These are phyloP conservation scores for Phrixothrix hirtus DNA, from an alignment of 2,888 invertebrate species.

Conservation along the genomic window DNA sequence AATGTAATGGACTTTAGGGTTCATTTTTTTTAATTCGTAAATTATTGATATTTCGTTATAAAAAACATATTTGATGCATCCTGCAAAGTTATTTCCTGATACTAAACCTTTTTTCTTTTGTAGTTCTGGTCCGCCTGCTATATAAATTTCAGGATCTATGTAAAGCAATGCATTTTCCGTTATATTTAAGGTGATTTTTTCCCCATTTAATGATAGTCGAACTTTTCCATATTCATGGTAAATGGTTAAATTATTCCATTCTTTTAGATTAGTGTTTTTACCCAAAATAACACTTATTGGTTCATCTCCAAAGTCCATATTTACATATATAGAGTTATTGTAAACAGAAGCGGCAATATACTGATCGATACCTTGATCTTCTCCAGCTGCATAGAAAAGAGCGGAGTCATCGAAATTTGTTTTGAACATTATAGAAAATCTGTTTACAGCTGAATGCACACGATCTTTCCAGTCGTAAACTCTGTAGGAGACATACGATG, in stretches of 20 bases:
- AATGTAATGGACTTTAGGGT: conserved; percentile 67
- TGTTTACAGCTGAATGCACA: conserved; percentile 83
- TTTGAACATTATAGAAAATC: conserved; percentile 88
- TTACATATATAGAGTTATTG: conserved; percentile 80
- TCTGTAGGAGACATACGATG: conserved; percentile 89
- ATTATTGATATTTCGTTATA: conserved; percentile 91
- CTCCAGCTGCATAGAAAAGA: conserved; percentile 90
- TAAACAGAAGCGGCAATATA: conserved; percentile 87
- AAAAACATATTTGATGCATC: conserved; percentile 88
- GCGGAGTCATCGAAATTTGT: conserved; percentile 91
- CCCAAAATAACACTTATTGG: conserved; percentile 71
- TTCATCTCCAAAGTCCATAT: conserved; percentile 85
- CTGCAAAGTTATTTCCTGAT: conserved; percentile 64
- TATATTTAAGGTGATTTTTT: conserved; percentile 70
- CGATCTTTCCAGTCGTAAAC: conserved; percentile 92
- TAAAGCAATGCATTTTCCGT: conserved; percentile 76
- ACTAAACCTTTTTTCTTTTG: conserved; percentile 75
- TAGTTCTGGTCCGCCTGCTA: conserved; percentile 75
- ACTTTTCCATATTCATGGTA: conserved; percentile 76
- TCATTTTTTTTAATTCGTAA: conserved; percentile 81
- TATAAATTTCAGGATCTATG: conserved; percentile 92
- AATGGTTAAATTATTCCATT: conserved; percentile 91
- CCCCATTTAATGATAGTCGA: conserved; percentile 75
- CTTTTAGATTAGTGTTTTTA: conserved; percentile 70
- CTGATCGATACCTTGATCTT: conserved; percentile 84